phyloP scores from a whole-genome alignment of 2,797 vertebrate species.

The Carcharodon carcharias region DNA sequence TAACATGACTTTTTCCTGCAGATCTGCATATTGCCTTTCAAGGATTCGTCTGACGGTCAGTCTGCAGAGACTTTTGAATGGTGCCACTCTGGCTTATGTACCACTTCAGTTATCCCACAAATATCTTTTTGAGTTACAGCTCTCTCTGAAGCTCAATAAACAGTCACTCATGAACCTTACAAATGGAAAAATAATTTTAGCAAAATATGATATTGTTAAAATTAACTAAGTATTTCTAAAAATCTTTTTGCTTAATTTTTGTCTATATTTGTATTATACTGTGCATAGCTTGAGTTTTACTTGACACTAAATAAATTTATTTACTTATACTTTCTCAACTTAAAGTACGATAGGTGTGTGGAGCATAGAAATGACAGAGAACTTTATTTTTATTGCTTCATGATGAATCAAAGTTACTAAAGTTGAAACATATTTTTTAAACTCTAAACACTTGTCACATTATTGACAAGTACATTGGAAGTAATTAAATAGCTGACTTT shows the following conservation, averaged over 20 bases:
- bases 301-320: background rate
- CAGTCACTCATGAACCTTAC: background rate
- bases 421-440: background rate
- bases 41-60: background rate
- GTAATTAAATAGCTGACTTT: background rate
- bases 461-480: background rate
- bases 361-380: background rate
- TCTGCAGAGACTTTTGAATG: background rate
- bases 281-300: background rate
- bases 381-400: background rate
- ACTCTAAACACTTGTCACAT: background rate
- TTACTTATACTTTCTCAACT: background rate
- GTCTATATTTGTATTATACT: background rate
- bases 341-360: background rate
- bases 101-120: background rate
- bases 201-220: background rate
- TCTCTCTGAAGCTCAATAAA: background rate
- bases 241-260: background rate
- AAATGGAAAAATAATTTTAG: background rate
- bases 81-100: background rate
- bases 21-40: background rate
- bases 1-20: background rate
- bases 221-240: background rate
- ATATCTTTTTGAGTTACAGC: background rate
- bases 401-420: background rate